A percentile compares a stretch with the other conserved stretches of the same genome.
phyloP scores from a whole-genome alignment of 2,113 vertebrate genomes.

The Vanacampus margaritifer region DNA sequence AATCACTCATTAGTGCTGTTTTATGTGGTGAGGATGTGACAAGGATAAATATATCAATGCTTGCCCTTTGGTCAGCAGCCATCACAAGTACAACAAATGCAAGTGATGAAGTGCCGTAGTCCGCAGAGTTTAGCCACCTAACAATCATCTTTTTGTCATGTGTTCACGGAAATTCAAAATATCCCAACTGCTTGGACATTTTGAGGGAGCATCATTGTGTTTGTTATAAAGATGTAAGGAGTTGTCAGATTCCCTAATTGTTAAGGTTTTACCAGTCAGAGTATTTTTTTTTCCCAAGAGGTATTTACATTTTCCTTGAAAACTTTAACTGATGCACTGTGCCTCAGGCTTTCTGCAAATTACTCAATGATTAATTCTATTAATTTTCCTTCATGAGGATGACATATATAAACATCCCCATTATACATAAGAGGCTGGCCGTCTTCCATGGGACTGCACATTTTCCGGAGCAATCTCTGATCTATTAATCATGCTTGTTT shows the following conservation, averaged over 20 bases:
- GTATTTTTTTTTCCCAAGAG: neutral
- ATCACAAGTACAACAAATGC: slow-evolving; percentile 59
- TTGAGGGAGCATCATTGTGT: no score
- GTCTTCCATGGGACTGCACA: slow-evolving; percentile 38
- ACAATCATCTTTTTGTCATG: slow-evolving; percentile 28
- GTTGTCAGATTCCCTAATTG: no score
- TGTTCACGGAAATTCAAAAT: neutral
- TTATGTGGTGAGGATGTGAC: slow-evolving; percentile 50
- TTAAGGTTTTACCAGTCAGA: slow-evolving; percentile 7
- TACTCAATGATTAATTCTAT: slow-evolving; percentile 30
- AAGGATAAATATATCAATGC: slow-evolving; percentile 58
- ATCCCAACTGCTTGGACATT: neutral
- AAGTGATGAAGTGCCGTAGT: slow-evolving; percentile 44
- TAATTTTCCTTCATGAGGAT: slow-evolving; percentile 45
- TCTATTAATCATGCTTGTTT: slow-evolving; percentile 60
- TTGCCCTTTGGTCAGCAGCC: slow-evolving; percentile 61
- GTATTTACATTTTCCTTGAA: neutral
- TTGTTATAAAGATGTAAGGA: no score
- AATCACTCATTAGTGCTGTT: slow-evolving; percentile 51
- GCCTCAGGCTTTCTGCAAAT: slow-evolving; percentile 35
- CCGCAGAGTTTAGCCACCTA: slow-evolving; percentile 39
- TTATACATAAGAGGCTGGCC: slow-evolving; percentile 41
- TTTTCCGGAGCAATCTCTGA: slow-evolving; percentile 31
- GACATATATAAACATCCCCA: slow-evolving; percentile 41
- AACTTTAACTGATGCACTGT: slow-evolving; percentile 42